Evolutionary conservation across 2,888 invertebrate species (phyloP).

Genomic region (Apamea sordens): DNA sequence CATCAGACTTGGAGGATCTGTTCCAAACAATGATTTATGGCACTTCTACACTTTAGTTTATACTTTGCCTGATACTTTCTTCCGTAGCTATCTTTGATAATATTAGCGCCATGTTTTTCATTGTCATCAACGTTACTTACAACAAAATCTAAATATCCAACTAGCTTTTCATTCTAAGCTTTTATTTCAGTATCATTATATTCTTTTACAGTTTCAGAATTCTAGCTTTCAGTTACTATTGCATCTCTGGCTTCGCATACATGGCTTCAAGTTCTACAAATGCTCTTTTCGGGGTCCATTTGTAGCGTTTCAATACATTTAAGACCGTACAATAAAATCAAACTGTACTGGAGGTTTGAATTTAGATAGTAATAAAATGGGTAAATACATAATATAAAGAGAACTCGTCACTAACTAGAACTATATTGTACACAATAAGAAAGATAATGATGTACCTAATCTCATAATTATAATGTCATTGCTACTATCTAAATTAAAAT

Average conservation of each 20-base stretch:
- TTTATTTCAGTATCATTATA: slow-evolving; percentile 15
- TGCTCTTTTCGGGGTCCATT: slow-evolving; percentile 20
- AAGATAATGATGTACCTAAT: background rate
- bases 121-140: background rate
- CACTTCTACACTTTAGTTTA: slow-evolving; percentile 9
- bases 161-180: background rate
- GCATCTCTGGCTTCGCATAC: slow-evolving; percentile 7
- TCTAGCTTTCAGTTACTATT: slow-evolving; percentile 8
- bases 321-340: slow-evolving; percentile 36
- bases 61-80: background rate
- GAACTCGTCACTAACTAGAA: background rate
- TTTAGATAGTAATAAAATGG: slow-evolving; percentile 16
- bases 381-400: background rate
- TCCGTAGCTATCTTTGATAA: background rate
- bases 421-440: no score
- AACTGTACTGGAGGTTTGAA: slow-evolving; percentile 21
- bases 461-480: background rate
- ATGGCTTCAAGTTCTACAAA: slow-evolving; percentile 28
- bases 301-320: slow-evolving; percentile 39
- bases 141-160: background rate
- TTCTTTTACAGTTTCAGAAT: slow-evolving; percentile 19
- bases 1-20: slow-evolving; percentile 37
- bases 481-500: background rate
- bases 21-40: slow-evolving; percentile 35
- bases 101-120: background rate